Percentiles rank a stretch among this genome's conserved stretches.
These are phyloP conservation scores for Diorhabda sublineata DNA, from an alignment of 1,140 invertebrate genomes.

Conservation along the genomic window DNA sequence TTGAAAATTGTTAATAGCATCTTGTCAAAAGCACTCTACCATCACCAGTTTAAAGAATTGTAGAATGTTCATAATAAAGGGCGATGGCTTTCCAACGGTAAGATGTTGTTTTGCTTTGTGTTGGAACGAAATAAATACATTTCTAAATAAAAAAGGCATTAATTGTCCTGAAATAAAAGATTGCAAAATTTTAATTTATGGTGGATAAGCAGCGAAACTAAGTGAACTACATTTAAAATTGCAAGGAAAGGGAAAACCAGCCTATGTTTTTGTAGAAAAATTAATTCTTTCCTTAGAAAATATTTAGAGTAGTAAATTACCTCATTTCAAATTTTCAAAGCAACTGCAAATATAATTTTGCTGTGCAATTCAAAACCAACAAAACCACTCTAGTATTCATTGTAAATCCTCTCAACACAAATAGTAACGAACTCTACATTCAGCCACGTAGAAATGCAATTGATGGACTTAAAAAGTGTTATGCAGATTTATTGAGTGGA, in stretches of 20 bases:
- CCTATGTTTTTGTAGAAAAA: neutral
- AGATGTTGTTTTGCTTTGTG: too few relatives aligned
- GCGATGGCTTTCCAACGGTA: too few relatives aligned
- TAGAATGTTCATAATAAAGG: too few relatives aligned
- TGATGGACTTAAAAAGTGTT: conserved; percentile 35
- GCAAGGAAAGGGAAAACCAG: neutral
- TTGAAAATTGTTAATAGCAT: too few relatives aligned
- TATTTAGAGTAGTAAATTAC: neutral
- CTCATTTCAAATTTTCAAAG: conserved; percentile 21
- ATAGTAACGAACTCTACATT: conserved; percentile 23
- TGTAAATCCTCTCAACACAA: conserved; percentile 30
- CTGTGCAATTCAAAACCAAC: conserved; percentile 34
- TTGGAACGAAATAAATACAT: too few relatives aligned
- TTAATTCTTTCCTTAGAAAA: neutral
- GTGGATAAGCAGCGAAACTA: neutral
- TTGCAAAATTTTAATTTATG: too few relatives aligned
- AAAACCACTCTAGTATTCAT: conserved; percentile 35
- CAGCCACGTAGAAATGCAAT: conserved; percentile 32
- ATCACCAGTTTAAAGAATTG: too few relatives aligned
- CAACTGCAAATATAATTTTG: neutral
- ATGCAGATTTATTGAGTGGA: conserved; percentile 16
- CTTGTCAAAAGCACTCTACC: too few relatives aligned
- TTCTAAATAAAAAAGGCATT: too few relatives aligned
- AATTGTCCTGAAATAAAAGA: too few relatives aligned
- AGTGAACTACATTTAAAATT: neutral